These are phyloP conservation scores for Channa striata DNA, from an alignment of 2,797 vertebrate species.

Conservation along the genomic window DNA sequence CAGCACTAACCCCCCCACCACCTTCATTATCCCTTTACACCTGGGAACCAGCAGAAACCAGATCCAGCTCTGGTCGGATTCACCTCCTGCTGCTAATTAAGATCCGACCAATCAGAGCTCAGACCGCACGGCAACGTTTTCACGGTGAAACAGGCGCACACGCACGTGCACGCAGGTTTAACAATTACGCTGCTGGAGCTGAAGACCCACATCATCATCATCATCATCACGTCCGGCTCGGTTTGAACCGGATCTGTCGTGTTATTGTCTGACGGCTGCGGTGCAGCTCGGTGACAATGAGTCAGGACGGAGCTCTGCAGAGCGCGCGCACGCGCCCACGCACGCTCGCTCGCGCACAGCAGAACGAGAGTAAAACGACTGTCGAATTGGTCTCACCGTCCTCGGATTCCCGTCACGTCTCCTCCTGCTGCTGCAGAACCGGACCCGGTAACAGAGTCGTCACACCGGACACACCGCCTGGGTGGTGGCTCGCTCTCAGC, in stretches of 20 bases:
- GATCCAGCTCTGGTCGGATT: neutral
- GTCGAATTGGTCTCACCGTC: conserved; percentile 37
- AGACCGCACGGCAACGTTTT: conserved; percentile 1
- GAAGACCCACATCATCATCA: conserved; percentile 14
- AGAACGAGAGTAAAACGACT: neutral
- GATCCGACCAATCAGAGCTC: conserved; percentile 22
- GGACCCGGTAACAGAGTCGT: neutral
- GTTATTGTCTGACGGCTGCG: neutral
- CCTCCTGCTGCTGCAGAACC: conserved; percentile 30
- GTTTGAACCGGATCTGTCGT: neutral
- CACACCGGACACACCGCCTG: conserved; percentile 17
- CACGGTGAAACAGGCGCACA: neutral
- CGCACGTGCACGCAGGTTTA: neutral
- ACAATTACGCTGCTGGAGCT: neutral
- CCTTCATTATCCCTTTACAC: too few relatives aligned
- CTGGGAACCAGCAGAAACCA: neutral
- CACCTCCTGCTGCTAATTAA: conserved; percentile 10
- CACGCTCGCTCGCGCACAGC: conserved; percentile 10
- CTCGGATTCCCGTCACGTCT: conserved; percentile 44
- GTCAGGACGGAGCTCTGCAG: conserved; percentile 15
- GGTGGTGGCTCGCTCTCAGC: neutral
- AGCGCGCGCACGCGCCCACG: neutral
- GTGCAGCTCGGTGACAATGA: conserved; percentile 16
- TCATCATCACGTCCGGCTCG: neutral
- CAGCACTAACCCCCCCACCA: too few relatives aligned